Conservation (phyloP, 2,888 invertebrate species). For the Hydropsyche betteni region DNA sequence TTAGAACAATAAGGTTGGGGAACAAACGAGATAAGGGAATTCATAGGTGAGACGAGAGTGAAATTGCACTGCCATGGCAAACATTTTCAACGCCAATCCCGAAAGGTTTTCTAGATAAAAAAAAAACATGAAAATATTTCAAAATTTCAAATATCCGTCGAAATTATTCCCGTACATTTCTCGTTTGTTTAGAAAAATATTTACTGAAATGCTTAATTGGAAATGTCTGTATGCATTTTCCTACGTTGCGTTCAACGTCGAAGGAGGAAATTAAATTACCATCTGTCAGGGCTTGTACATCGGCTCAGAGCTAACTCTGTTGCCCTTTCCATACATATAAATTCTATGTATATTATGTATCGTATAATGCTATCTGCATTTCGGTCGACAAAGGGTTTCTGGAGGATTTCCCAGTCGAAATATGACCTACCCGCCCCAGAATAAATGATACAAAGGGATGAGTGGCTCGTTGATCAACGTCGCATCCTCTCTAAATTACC, state of each 20-base stretch:
- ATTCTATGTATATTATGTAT: too few species aligned
- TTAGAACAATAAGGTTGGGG: conserved; percentile 2
- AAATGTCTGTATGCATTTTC: too few species aligned
- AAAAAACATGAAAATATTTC: too few species aligned
- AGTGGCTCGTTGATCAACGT: too few species aligned
- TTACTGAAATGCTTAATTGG: too few species aligned
- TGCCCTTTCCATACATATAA: neutral
- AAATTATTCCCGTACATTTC: too few species aligned
- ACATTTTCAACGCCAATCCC: neutral
- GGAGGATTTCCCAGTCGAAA: neutral
- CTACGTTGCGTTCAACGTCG: neutral
- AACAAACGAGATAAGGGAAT: conserved; percentile 21
- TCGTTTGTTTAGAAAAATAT: too few species aligned
- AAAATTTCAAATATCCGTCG: too few species aligned
- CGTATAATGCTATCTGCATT: neutral
- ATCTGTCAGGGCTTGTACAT: conserved; percentile 18
- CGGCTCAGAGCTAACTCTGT: conserved; percentile 2
- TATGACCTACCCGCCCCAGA: conserved; percentile 3
- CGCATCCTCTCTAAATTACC: too few species aligned
- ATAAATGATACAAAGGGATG: conserved; percentile 11
- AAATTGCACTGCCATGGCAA: neutral
- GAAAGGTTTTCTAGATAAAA: neutral
- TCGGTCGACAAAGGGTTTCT: conserved; percentile 16
- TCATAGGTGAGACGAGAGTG: neutral
- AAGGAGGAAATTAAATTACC: conserved; percentile 21